Percentiles rank a stretch among this genome's conserved stretches.
phyloP scores from a whole-genome alignment of 2,888 invertebrate species.

The Mesoligia furuncula region DNA sequence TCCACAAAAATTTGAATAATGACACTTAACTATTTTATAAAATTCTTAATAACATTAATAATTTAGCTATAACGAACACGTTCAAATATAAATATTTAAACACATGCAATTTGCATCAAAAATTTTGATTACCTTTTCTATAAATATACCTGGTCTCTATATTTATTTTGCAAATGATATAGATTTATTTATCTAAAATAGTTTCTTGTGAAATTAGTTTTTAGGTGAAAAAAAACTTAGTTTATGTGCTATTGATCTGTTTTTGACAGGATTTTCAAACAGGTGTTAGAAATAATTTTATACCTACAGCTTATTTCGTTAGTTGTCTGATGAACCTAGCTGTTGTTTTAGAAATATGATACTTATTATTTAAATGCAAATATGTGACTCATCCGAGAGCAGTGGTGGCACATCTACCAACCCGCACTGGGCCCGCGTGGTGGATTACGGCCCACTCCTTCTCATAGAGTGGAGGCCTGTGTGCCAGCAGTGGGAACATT shows the following conservation, averaged over 20 bases:
- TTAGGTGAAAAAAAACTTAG: slow-evolving; percentile 11
- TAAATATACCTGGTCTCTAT: slow-evolving; percentile 38
- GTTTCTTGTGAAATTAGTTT: slow-evolving; percentile 26
- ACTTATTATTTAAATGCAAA: slow-evolving; percentile 22
- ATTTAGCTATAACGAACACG: slow-evolving; percentile 43
- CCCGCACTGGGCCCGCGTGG: no score
- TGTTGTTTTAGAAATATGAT: slow-evolving; percentile 22
- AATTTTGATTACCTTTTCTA: slow-evolving; percentile 47
- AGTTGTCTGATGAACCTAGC: slow-evolving; percentile 11
- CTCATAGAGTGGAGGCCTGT: no score
- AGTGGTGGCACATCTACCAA: no score
- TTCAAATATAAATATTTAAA: slow-evolving; percentile 58
- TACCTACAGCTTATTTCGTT: slow-evolving; percentile 20
- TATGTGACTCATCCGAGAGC: not conserved
- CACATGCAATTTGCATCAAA: slow-evolving; percentile 59
- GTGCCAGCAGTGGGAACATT: no score
- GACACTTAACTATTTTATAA: slow-evolving; percentile 35
- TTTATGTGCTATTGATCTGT: slow-evolving; percentile 38
- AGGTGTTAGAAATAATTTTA: slow-evolving; percentile 31
- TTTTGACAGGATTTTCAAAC: slow-evolving; percentile 35
- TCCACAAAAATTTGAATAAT: slow-evolving; percentile 53
- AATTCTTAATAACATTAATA: slow-evolving; percentile 41
- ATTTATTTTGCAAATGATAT: slow-evolving; percentile 48
- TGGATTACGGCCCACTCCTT: no score
- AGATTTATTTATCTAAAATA: slow-evolving; percentile 44